Percentiles rank a stretch among this genome's conserved stretches.
phyloP scores from a whole-genome alignment of 2,113 vertebrate species.

The Urocitellus parryii region DNA sequence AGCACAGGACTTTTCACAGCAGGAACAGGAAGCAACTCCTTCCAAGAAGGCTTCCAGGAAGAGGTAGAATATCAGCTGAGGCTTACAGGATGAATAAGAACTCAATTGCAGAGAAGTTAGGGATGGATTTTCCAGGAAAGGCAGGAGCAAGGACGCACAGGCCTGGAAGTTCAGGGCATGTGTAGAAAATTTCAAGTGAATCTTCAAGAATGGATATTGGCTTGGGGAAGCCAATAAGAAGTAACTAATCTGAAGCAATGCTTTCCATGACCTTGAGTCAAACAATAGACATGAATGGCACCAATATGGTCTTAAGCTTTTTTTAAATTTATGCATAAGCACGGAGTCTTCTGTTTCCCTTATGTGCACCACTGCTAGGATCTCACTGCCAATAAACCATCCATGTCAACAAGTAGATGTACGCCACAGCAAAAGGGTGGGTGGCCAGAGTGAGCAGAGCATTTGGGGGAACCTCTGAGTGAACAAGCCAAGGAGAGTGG shows the following conservation, averaged over 20 bases:
- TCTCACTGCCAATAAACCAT: not conserved
- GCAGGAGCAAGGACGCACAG: not conserved
- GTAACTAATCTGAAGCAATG: not conserved
- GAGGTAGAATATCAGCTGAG: conserved; percentile 10
- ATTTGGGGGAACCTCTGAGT: not conserved
- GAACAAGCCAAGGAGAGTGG: not conserved
- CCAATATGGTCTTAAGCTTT: not conserved
- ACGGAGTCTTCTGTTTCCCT: not conserved
- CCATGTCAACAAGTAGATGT: not conserved
- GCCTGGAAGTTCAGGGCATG: not conserved
- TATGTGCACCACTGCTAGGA: not conserved
- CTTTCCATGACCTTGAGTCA: not conserved
- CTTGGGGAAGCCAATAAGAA: not conserved
- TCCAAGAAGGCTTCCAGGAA: not conserved
- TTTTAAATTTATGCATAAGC: not conserved
- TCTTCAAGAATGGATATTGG: not conserved
- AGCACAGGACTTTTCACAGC: not conserved
- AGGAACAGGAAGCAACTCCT: not conserved
- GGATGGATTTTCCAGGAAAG: not conserved
- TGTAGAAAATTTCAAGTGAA: conserved; percentile 3
- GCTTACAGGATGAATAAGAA: not conserved
- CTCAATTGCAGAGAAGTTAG: not conserved
- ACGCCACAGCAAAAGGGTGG: not conserved
- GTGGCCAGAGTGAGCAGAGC: not conserved
- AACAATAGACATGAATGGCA: not conserved